Percentiles rank a stretch among this genome's conserved stretches.
Evolutionary conservation across 2,888 invertebrate genomes (phyloP).

Genomic region (Drosophila imparisetae): DNA sequence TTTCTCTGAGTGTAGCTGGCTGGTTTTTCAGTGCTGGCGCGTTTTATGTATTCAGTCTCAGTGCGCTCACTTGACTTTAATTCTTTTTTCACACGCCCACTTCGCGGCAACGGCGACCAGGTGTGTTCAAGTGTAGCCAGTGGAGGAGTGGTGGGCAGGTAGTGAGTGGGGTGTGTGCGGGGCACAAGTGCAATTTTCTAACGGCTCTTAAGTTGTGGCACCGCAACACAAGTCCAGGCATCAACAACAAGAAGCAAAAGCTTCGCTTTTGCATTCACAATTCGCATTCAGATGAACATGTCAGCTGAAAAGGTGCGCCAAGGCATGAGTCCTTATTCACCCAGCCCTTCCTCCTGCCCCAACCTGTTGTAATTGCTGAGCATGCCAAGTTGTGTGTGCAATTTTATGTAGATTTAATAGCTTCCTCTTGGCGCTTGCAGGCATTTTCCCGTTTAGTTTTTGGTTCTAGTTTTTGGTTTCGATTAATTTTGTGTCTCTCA

Average conservation of each 20-base stretch:
- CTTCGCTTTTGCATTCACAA: conserved; percentile 20
- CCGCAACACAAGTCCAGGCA: conserved; percentile 34
- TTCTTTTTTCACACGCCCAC: conserved; percentile 80
- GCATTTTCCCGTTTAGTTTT: conserved; percentile 13
- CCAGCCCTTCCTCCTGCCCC: conserved; percentile 18
- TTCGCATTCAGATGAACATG: conserved; percentile 78
- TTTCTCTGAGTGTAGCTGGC: conserved; percentile 13
- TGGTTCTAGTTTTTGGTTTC: conserved; percentile 23
- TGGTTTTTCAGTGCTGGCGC: conserved; percentile 49
- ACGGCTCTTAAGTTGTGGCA: conserved; percentile 71
- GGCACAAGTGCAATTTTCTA: conserved; percentile 75
- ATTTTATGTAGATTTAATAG: conserved; percentile 81
- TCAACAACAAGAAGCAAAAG: conserved; percentile 20
- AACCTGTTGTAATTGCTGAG: conserved; percentile 76
- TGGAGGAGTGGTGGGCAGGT: background rate
- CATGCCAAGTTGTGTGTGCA: conserved; percentile 76
- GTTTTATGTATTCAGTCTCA: conserved; percentile 81
- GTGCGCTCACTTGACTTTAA: conserved; percentile 81
- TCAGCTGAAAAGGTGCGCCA: conserved; percentile 70
- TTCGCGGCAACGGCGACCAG: conserved; percentile 25
- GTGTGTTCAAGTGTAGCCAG: conserved; percentile 1
- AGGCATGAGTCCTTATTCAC: conserved; percentile 15
- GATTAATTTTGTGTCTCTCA: conserved; percentile 63
- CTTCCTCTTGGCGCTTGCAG: conserved; percentile 69
- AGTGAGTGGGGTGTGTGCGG: background rate